Base-by-base conservation (phyloP, 1,140 invertebrate species). In the Sipha flava region DNA sequence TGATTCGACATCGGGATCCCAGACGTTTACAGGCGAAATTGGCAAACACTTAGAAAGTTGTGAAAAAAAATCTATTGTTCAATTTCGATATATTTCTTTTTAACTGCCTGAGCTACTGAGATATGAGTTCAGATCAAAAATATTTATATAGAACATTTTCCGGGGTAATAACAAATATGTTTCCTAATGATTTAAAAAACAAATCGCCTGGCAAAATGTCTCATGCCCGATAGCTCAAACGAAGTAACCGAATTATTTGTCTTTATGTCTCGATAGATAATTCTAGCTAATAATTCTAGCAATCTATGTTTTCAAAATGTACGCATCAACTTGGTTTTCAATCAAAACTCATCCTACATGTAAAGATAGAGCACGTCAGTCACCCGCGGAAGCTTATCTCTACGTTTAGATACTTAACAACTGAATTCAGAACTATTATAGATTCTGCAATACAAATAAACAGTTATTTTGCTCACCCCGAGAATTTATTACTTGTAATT, bases 401-500 rank as follows among this genome's bases (percentile, higher is more conserved):
- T 23, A 10, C 18, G 31, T 45, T 16, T 7, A 72, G 68, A 45
- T 40, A 72, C 23, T 10, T 40, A 9, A 3, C 68, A 43, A 47
- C 23, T 37, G 52, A 75, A 64, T 34, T 18, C 16, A 40, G 26
- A 12, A 14, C 26, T 18, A 43, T 84, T 29, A 81, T 84, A 31
- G 73, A 84, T 81, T 40, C 81, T 21, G 81, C 84, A 12, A 82
- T 83, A 34, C 52, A 82, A 81, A 23, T 80, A 47, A 83, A 84
- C 54, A 80, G 54, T 34, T 83, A 81, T 62, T 83, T 83, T 49
- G 82, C 79, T 23, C 84, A 84, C 81, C 79, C 82, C 3, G 85
- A 85, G 82, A 86, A 85, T 80, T 12, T 85, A 40, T 72, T 86
- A 66, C 68, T 86, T 31, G 79, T 83, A 37, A 85, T 85, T 83